phyloP scores from a whole-genome alignment of 2,113 vertebrate genomes.

The Albula glossodonta region DNA sequence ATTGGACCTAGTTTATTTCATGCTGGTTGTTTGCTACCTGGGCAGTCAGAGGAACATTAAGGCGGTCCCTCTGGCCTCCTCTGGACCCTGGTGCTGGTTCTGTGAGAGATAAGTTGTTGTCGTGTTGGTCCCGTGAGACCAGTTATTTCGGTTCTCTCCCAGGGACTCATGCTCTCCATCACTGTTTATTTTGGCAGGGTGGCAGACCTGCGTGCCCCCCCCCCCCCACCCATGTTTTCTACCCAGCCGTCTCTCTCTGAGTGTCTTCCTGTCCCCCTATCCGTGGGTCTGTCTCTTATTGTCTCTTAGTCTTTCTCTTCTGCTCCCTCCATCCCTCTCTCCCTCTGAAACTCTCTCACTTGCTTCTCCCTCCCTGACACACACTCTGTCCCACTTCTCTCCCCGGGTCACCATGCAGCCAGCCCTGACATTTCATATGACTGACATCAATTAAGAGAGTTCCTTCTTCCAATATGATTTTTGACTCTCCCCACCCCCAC shows the following conservation, averaged over 20 bases:
- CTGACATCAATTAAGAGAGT: not conserved
- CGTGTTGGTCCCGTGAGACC: slow-evolving; percentile 15
- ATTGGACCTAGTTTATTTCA: not conserved
- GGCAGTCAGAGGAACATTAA: not conserved
- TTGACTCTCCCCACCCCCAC: not conserved
- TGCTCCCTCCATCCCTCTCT: not conserved
- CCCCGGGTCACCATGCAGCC: not conserved
- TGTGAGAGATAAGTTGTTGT: not conserved
- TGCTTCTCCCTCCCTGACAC: not conserved
- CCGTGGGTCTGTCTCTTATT: no score
- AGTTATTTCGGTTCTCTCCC: slow-evolving; percentile 3
- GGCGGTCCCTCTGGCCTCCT: not conserved
- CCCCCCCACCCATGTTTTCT: not conserved
- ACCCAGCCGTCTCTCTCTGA: no score
- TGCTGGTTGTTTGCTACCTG: not conserved
- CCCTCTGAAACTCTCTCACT: not conserved
- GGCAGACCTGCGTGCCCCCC: not conserved
- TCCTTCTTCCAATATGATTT: not conserved
- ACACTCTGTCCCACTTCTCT: not conserved
- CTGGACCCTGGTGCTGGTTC: not conserved
- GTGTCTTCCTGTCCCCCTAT: not conserved
- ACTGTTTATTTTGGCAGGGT: slow-evolving; percentile 7
- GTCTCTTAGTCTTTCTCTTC: not conserved
- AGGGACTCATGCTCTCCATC: not conserved
- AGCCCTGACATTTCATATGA: not conserved